These are phyloP conservation scores for Protobothrops mucrosquamatus DNA, from an alignment of 2,113 vertebrate species.

Conservation along the genomic window DNA sequence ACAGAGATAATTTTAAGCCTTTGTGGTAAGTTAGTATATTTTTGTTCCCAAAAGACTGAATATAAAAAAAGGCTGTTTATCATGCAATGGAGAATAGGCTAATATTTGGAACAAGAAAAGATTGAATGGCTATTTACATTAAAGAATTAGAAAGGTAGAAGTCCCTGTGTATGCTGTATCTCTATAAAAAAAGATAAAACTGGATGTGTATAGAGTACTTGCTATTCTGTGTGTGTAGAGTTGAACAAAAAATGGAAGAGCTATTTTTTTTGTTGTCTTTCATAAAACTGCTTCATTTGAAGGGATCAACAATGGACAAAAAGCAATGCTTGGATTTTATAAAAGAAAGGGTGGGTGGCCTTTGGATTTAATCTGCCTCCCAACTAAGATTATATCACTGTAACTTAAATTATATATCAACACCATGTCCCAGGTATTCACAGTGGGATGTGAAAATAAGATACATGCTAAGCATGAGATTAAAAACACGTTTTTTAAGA, in stretches of 20 bases:
- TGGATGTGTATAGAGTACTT: background rate
- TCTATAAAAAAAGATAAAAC: background rate
- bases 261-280: background rate
- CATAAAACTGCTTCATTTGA: background rate
- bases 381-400: background rate
- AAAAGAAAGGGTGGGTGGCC: background rate
- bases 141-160: conserved; percentile 30
- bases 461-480: background rate
- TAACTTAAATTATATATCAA: background rate
- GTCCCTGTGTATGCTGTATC: background rate
- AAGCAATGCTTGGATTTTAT: background rate
- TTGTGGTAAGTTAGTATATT: conserved; percentile 42
- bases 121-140: conserved; percentile 18
- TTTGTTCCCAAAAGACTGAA: conserved; percentile 40
- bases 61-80: background rate
- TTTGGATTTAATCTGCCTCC: background rate
- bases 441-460: background rate
- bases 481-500: background rate
- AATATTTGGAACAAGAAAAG: background rate
- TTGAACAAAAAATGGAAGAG: background rate
- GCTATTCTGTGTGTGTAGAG: background rate
- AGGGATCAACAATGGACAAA: background rate
- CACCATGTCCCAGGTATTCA: background rate
- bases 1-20: conserved; percentile 46
- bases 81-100: background rate